Evolutionary conservation across 2,888 invertebrate genomes (phyloP), one percentile per base, ranked within the genome.

Genomic region (Dasypogon diadema): DNA sequence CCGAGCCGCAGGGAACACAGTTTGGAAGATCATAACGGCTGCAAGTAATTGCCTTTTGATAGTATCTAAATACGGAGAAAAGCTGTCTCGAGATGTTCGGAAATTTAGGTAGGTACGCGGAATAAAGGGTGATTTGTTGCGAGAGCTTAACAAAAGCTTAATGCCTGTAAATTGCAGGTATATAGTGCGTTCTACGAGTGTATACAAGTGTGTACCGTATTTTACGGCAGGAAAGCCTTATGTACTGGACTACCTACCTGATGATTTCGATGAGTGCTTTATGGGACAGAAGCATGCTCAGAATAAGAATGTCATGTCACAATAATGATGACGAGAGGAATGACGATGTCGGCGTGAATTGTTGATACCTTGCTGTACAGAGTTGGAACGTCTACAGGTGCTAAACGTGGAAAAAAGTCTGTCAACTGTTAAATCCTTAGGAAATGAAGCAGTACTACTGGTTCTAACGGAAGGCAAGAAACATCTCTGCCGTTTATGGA

Each of bases 201-300:
- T 42, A 42, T 42, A 42, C 42, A 42, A 2, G 22, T 8, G 24
- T 8, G 2, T 8, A 46, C 12, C 18, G 42, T 65, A 14, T 63
- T 51, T 46, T 65, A 48, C 24, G 10, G 16, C 10, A 21, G 51
- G 51, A 51, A 51, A 21, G 51, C 6, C 24, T 16, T 65, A 65
- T 65, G 46, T 65, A 65, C 60, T 65, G 24, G 46, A 37, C 65
- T 65, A 51, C 75, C 70, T 75, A 77, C 77, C 75, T 77, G 77
- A 75, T 77, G 77, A 75, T 77, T 77, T 72, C 60, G 70, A 72
- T 58, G 75, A 46, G 74, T 75, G 63, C 55, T 54, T 75, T 51
- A 75, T 70, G 12, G 60, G 30, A 75, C 51, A 65, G 16, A 77
- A 63, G 60, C 77, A 77, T 77, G 77, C 77, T 75, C 77, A 75